phyloP scores from a whole-genome alignment of 2,888 invertebrate species.

The Tyria jacobaeae region DNA sequence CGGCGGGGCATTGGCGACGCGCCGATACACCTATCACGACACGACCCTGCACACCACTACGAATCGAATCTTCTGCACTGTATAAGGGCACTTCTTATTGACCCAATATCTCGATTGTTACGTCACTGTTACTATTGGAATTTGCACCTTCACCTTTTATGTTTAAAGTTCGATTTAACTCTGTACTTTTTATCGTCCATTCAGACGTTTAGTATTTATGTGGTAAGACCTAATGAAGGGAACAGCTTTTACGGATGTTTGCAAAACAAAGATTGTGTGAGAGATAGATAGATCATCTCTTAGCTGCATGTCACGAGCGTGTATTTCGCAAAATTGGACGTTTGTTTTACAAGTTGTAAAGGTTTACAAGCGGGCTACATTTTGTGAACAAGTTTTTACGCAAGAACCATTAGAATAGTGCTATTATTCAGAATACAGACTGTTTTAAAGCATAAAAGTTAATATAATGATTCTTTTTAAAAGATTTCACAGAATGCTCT shows the following conservation, averaged over 20 bases:
- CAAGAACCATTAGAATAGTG: neutral
- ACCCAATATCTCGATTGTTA: neutral
- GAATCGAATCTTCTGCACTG: conserved; percentile 1
- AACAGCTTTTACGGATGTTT: conserved; percentile 38
- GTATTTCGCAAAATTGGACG: neutral
- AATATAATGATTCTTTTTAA: neutral
- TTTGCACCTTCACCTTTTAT: conserved; percentile 24
- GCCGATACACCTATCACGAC: conserved; percentile 74
- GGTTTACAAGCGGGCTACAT: conserved; percentile 1
- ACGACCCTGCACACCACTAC: conserved; percentile 49
- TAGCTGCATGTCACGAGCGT: conserved; percentile 11
- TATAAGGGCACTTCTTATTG: neutral
- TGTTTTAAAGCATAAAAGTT: too few relatives aligned
- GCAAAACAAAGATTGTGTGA: conserved; percentile 48
- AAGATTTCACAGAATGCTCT: neutral
- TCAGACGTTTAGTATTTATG: conserved; percentile 14
- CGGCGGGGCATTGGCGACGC: conserved; percentile 83
- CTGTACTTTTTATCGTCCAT: conserved; percentile 23
- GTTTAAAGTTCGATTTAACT: conserved; percentile 21
- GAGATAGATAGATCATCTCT: conserved; percentile 24
- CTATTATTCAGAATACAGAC: neutral
- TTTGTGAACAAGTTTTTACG: neutral
- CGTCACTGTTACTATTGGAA: conserved; percentile 3
- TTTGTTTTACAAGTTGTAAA: conserved; percentile 11
- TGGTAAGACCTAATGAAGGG: conserved; percentile 29